Base-by-base conservation (phyloP, 2,797 vertebrate species). In the Menidia menidia region DNA sequence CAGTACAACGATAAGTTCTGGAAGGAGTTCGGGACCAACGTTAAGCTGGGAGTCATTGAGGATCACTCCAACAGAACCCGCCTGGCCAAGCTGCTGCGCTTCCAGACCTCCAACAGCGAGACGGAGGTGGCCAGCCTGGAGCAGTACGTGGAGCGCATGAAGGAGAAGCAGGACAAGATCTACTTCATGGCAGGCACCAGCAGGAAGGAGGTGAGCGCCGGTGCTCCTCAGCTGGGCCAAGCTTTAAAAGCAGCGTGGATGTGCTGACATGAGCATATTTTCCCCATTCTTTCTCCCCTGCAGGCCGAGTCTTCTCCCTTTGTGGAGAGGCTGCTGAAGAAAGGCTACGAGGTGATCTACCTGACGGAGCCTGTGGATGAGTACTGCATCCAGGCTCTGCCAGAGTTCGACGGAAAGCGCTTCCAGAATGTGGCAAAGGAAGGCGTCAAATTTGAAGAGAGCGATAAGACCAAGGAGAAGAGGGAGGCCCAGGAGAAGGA, bases 381-480 rank as follows among this genome's bases (percentile, higher is more conserved):
- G 73, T 99, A 99, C 92, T 99, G 98, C 81, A 96, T 99, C 83
- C 98, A 99, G 92, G 98, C 98, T 15, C 92, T 99, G 59, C 98
- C 98, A 0, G 98, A 99, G 90, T 99, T 97, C 44, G 98, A 99
- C 15, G 97, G 97, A 47, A 99, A 99, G 83, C 95, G 98, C 60
- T 99, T 99, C 92, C 97, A 99, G 89, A 99, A 99, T 1, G 96
- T 99, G 75, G 98, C 98, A 8, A 99, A 99, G 88, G 98, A 99
- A 89, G 98, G 98, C 0, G 88, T 99, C 30, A 98, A 98, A 54
- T 98, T 99, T 71, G 96, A 98, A 1, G 98, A 99, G 93, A 97
- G 96, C 43, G 98, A 99, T 1, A 97, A 97, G 76, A 94, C 94
- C 50, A 99, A 99, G 84, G 98, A 98, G 88, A 95, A 88, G 72